These are phyloP conservation scores for Nannoperca obscura DNA, from an alignment of 2,797 vertebrate genomes.

Conservation along the genomic window DNA sequence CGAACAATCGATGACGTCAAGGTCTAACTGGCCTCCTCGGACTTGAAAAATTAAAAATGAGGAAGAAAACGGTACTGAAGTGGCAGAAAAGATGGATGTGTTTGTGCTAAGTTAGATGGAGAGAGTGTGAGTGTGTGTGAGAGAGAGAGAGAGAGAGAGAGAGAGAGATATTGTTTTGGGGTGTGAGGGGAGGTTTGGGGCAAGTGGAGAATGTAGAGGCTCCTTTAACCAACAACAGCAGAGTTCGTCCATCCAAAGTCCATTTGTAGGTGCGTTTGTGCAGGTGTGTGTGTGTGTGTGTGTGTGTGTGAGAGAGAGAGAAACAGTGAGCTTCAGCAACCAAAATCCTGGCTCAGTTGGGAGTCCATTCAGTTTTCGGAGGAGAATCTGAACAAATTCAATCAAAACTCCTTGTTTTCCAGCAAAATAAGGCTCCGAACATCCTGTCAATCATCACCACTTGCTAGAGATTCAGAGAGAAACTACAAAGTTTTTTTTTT, in stretches of 20 bases:
- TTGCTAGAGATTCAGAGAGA: conserved; percentile 23
- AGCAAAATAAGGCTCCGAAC: conserved; percentile 52
- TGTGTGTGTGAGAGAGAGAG: neutral
- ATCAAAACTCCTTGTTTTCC: conserved; percentile 48
- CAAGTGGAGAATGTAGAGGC: conserved; percentile 14
- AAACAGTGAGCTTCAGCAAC: conserved; percentile 24
- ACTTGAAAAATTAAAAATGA: conserved; percentile 28
- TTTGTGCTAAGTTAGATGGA: conserved; percentile 69
- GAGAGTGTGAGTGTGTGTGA: conserved; percentile 16
- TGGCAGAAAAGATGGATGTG: conserved; percentile 62
- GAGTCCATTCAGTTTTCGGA: conserved; percentile 65
- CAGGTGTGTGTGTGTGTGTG: conserved; percentile 11
- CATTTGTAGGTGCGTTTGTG: neutral
- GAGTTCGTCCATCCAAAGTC: conserved; percentile 40
- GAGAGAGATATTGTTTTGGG: conserved; percentile 33
- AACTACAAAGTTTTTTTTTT: neutral
- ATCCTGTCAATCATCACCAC: conserved; percentile 21
- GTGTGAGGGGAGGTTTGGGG: neutral
- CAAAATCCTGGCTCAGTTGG: conserved; percentile 63
- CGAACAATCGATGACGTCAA: conserved; percentile 46
- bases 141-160: neutral
- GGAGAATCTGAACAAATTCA: conserved; percentile 47
- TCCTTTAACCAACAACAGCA: conserved; percentile 48
- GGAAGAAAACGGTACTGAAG: conserved; percentile 50
- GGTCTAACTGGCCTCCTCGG: conserved; percentile 66